Percentiles rank a stretch among this genome's conserved stretches.
phyloP scores from a whole-genome alignment of 1,140 invertebrate genomes.

The Drosophila parabipectinata region DNA sequence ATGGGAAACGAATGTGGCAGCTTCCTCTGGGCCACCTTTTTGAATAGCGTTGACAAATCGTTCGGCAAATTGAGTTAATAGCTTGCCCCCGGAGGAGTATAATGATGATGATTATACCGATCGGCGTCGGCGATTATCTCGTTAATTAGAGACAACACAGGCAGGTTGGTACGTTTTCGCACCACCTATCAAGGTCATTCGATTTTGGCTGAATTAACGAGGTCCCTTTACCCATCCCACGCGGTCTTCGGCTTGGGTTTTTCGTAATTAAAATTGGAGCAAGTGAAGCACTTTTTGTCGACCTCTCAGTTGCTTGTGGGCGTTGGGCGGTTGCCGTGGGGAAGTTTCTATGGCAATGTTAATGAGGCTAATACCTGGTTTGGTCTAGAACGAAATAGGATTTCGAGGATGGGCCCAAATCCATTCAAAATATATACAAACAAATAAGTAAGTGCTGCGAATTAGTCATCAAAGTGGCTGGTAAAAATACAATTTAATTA shows the following conservation, averaged over 20 bases:
- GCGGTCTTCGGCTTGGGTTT: conserved; percentile 23
- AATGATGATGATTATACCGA: conserved; percentile 41
- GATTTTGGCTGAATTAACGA: conserved; percentile 59
- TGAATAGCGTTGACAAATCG: conserved; percentile 64
- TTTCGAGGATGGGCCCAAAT: conserved; percentile 23
- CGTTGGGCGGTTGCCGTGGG: conserved; percentile 8
- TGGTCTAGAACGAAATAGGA: conserved; percentile 19
- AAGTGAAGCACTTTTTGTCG: conserved; percentile 26
- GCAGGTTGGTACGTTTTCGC: conserved; percentile 19
- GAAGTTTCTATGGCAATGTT: conserved; percentile 35
- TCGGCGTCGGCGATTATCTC: conserved; percentile 63
- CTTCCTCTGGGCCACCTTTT: neutral
- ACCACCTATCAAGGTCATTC: conserved; percentile 54
- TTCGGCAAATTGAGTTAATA: conserved; percentile 62
- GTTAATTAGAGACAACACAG: conserved; percentile 57
- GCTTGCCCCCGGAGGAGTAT: conserved; percentile 38
- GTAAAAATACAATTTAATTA: conserved; percentile 37
- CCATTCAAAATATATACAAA: neutral
- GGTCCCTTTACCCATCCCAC: conserved; percentile 26
- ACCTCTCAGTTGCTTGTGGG: conserved; percentile 14
- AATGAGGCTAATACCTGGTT: conserved; percentile 40
- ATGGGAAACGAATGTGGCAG: conserved; percentile 48
- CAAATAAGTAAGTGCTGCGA: conserved; percentile 16
- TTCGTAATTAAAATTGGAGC: conserved; percentile 68
- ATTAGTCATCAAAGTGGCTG: conserved; percentile 24